A percentile compares a stretch with the other conserved stretches of the same genome.
Evolutionary conservation across 2,888 invertebrate species (phyloP).

Genomic region (Rambutsinella grinnellia): DNA sequence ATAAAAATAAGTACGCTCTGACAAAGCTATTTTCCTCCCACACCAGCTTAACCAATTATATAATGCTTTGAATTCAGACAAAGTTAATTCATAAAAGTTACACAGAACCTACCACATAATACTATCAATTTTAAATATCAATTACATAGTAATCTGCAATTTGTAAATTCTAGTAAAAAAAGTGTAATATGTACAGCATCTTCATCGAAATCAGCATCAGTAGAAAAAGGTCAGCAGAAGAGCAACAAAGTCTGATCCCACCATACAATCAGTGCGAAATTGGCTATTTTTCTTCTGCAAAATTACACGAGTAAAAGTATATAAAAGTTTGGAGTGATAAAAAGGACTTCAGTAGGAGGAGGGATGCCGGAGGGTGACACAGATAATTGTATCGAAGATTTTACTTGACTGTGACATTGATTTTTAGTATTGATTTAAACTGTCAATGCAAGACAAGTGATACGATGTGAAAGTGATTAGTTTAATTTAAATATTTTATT

Average conservation of each 20-base stretch:
- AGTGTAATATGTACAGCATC: neutral
- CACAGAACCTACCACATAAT: neutral
- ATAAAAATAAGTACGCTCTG: neutral
- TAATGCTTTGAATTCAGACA: too few species aligned
- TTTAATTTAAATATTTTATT: neutral
- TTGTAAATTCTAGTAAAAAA: neutral
- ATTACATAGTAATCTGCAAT: neutral
- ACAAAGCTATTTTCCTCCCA: neutral
- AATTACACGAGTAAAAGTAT: too few species aligned
- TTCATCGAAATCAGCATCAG: neutral
- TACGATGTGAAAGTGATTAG: neutral
- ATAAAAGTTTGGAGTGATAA: too few species aligned
- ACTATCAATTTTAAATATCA: neutral
- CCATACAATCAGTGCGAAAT: too few species aligned
- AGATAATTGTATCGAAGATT: too few species aligned
- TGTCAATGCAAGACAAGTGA: neutral
- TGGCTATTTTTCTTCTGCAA: too few species aligned
- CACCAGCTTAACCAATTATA: neutral
- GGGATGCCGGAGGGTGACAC: too few species aligned
- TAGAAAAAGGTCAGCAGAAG: neutral
- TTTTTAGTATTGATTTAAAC: too few species aligned
- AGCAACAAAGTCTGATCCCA: neutral
- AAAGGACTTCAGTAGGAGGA: too few species aligned
- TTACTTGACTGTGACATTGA: too few species aligned
- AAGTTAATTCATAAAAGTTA: too few species aligned